Evolutionary conservation across 2,113 vertebrate genomes (phyloP).

Genomic region (Thermophis baileyi): DNA sequence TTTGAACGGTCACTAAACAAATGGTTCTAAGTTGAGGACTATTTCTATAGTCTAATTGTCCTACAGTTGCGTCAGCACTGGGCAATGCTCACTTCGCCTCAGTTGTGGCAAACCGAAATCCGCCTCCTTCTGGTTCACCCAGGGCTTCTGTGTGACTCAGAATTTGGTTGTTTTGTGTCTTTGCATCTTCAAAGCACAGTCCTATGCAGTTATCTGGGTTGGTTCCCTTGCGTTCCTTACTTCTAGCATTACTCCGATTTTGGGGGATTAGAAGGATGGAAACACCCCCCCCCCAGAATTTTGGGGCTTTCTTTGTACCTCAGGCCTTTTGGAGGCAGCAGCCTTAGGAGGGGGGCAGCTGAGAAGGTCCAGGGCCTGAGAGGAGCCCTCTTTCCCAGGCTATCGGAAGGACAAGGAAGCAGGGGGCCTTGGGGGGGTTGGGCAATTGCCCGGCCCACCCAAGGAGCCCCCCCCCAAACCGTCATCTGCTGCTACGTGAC

Average conservation of each 20-base stretch:
- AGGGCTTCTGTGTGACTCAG: background rate
- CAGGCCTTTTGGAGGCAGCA: background rate
- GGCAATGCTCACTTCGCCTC: background rate
- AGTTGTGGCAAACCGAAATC: background rate
- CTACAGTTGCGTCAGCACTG: background rate
- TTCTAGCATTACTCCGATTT: background rate
- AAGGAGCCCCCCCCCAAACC: background rate
- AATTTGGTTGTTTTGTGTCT: background rate
- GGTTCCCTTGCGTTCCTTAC: background rate
- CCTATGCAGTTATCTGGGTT: background rate
- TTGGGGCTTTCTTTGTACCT: background rate
- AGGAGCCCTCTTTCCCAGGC: background rate
- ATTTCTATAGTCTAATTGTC: background rate
- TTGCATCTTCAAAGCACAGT: background rate
- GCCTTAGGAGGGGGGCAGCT: background rate
- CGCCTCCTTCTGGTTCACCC: background rate
- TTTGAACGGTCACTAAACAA: background rate
- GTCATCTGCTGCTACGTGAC: background rate
- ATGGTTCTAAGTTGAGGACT: background rate
- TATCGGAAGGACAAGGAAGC: background rate
- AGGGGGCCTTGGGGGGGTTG: too few relatives aligned
- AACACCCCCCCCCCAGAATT: accelerated
- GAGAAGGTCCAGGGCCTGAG: background rate
- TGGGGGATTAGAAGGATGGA: too few relatives aligned
- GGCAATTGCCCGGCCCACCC: background rate